Conservation (phyloP, 1,140 invertebrate species). For the Battus philenor region DNA sequence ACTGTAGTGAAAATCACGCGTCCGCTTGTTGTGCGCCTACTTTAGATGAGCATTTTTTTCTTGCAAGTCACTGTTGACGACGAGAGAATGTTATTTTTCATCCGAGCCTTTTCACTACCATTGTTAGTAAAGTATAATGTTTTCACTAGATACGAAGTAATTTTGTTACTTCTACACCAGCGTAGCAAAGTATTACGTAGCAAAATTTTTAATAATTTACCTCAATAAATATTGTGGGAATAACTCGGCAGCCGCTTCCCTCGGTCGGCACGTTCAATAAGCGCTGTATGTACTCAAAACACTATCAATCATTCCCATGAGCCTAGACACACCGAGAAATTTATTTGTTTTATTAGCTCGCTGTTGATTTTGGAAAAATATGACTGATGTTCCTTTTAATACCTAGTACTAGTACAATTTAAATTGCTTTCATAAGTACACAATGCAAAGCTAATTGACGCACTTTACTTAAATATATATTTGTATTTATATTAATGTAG, state of each 20-base stretch:
- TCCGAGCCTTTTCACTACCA: slow-evolving; percentile 33
- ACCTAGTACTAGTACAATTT: no score
- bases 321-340: slow-evolving; percentile 60
- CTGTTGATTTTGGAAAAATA: slow-evolving; percentile 64
- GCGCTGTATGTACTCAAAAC: slow-evolving; percentile 59
- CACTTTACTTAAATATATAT: no score
- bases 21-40: slow-evolving; percentile 24
- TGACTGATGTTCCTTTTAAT: slow-evolving; percentile 40
- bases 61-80: slow-evolving; percentile 47
- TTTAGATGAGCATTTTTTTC: slow-evolving; percentile 27
- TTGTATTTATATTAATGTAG: no score
- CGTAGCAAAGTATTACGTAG: slow-evolving; percentile 9
- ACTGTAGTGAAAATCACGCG: slow-evolving; percentile 52
- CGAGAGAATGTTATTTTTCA: slow-evolving; percentile 40
- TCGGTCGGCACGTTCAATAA: slow-evolving; percentile 56
- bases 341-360: slow-evolving; percentile 66
- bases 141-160: slow-evolving; percentile 11
- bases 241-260: slow-evolving; percentile 26
- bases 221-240: slow-evolving; percentile 22
- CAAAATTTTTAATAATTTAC: slow-evolving; percentile 18
- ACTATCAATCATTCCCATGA: slow-evolving; percentile 67
- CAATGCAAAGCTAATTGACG: no score
- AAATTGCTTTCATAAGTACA: no score
- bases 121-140: slow-evolving; percentile 23
- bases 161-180: slow-evolving; percentile 4